phyloP scores from a whole-genome alignment of 2,113 vertebrate species.

The Scatophagus argus region DNA sequence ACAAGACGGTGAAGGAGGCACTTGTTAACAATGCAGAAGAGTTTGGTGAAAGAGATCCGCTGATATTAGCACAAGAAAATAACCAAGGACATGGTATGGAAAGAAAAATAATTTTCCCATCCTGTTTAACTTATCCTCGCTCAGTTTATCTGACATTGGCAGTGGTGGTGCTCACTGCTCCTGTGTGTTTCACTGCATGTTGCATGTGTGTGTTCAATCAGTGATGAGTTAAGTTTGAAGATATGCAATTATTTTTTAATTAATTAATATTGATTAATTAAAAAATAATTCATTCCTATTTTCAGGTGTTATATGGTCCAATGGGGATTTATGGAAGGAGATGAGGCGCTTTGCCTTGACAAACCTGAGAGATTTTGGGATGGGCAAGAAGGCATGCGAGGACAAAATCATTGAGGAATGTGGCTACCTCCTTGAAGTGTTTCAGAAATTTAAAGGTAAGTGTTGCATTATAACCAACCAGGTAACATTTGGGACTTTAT shows the following conservation, averaged over 20 bases:
- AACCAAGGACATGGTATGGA: conserved; percentile 30
- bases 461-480: no score
- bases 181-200: no score
- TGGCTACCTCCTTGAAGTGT: conserved; percentile 25
- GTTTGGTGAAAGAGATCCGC: conserved; percentile 35
- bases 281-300: no score
- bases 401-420: conserved; percentile 67
- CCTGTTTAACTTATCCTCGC: neutral
- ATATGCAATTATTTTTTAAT: no score
- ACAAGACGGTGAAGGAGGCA: conserved; percentile 67
- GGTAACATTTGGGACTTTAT: no score
- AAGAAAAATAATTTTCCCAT: neutral
- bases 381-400: conserved; percentile 45
- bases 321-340: conserved; percentile 26
- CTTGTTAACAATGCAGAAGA: conserved; percentile 36
- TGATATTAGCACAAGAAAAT: fast-evolving
- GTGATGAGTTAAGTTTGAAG: no score
- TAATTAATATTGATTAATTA: no score
- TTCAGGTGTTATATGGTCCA: conserved; percentile 24
- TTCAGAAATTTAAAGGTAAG: conserved; percentile 18
- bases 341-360: neutral
- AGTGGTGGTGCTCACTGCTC: no score
- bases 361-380: conserved; percentile 46
- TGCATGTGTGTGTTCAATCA: no score
- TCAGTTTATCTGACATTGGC: no score